Evolutionary conservation across 2,888 invertebrate genomes (phyloP).

Genomic region (Malthinus seriepunctatus): DNA sequence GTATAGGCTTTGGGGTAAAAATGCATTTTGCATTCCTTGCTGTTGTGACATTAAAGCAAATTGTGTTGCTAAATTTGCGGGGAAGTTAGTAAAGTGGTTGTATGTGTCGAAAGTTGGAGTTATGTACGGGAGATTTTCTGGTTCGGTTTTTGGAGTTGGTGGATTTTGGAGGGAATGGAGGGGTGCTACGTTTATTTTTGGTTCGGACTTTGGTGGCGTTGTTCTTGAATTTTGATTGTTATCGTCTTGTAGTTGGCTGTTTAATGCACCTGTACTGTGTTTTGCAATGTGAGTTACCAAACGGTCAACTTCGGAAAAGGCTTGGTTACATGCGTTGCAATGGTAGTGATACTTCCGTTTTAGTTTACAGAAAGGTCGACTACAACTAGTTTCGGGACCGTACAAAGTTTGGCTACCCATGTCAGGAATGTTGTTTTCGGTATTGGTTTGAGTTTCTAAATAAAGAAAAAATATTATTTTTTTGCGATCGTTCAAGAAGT

Average conservation of each 20-base stretch:
- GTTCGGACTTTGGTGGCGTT: constrained; percentile 41
- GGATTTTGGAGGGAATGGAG: constrained; percentile 51
- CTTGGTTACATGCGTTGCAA: constrained; percentile 80
- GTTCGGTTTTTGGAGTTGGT: constrained; percentile 33
- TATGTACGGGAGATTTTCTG: constrained; percentile 38
- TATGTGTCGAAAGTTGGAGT: constrained; percentile 53
- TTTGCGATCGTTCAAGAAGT: not conserved
- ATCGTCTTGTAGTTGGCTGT: constrained; percentile 53
- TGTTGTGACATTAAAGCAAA: constrained; percentile 54
- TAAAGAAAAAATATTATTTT: not conserved
- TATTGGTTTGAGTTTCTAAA: constrained; percentile 11
- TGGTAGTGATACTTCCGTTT: constrained; percentile 79
- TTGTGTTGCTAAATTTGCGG: constrained; percentile 51
- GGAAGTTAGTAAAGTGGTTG: constrained; percentile 51
- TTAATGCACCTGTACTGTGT: constrained; percentile 65
- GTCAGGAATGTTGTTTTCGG: constrained; percentile 25
- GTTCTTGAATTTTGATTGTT: constrained; percentile 32
- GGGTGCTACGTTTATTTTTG: constrained; percentile 52
- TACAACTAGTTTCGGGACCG: constrained; percentile 69
- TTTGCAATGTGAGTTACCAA: constrained; percentile 72
- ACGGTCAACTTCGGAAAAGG: constrained; percentile 73
- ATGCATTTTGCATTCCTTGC: constrained; percentile 46
- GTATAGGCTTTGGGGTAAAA: constrained; percentile 50
- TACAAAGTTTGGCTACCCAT: constrained; percentile 58
- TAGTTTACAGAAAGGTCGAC: constrained; percentile 78